These are phyloP conservation scores for Aradophagus sp. DNA, from an alignment of 1,140 invertebrate species.

Conservation along the genomic window DNA sequence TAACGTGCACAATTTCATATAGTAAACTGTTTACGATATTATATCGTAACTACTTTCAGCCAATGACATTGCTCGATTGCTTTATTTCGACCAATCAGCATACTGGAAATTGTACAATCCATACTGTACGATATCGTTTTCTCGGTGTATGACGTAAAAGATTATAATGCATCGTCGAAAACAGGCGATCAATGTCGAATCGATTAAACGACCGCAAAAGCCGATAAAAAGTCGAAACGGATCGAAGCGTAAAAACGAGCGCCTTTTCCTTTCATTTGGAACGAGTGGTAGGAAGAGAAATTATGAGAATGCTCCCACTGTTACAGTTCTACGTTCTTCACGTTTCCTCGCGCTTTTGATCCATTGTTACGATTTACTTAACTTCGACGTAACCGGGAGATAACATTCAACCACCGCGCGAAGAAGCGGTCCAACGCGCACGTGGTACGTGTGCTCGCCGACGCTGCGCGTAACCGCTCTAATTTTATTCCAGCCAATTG, in stretches of 20 bases:
- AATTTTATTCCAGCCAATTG: constrained; percentile 31
- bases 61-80: no score
- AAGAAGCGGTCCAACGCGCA: constrained; percentile 55
- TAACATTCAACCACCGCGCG: constrained; percentile 44
- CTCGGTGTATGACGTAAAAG: no score
- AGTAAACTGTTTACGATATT: no score
- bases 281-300: constrained; percentile 58
- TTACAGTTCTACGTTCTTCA: constrained; percentile 49
- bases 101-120: no score
- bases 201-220: constrained; percentile 21
- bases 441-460: constrained; percentile 32
- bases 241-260: constrained; percentile 50
- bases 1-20: no score
- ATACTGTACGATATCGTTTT: no score
- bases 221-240: constrained; percentile 29
- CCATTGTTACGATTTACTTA: constrained; percentile 59
- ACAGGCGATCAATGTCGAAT: constrained; percentile 9
- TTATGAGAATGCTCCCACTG: constrained; percentile 62
- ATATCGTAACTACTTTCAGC: no score
- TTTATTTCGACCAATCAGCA: no score
- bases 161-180: no score
- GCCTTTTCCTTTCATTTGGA: constrained; percentile 51
- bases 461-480: constrained; percentile 10
- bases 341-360: constrained; percentile 51
- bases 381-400: constrained; percentile 52